Base-by-base conservation (phyloP, 2,113 vertebrate species). In the Leptodactylus fuscus region DNA sequence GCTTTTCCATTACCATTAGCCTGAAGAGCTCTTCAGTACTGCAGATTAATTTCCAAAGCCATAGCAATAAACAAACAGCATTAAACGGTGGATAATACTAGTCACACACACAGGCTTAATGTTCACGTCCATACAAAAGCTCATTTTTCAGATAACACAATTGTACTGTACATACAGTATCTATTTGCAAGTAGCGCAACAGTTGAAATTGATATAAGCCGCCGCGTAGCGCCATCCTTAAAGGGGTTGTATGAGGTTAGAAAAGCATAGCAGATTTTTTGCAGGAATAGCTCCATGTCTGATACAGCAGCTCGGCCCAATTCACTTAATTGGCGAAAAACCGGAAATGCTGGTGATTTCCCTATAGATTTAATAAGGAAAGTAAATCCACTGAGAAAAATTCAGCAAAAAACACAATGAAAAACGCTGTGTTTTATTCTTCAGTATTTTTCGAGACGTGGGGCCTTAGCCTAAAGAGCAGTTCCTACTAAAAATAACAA, bases 1-100 rank as follows among this genome's bases (percentile, higher is more conserved):
- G 77, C 36, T 80, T 80, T 80, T 62, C 53, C 77, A 80, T 80
- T 80, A 80, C 53, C 77, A 80, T 80, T 80, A 80, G 77, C n/a
- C 49, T 60, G 77, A 16, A 80, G 77, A 62, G 77, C 77, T 60
- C 53, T 60, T 41, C n/a, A 44, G 77, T 60, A 41, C 53, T 80
- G 53, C 77, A 80, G 77, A 80, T 80, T 80, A 80, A 80, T 80
- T 80, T 24, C 62, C 77, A 58, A 27, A 58, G 77, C 34, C 53
- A 58, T 18, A 15, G 53, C 15, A 44, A 62, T 80, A 80, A 80
- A 80, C 77, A 80, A 62, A 78, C 76, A 78, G 34, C 76, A 78
- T 58, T 78, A 32, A 78, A n/a, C 49, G 7, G 13, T 38, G 53
- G 38, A 80, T 41, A 60, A 60, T 60, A 53, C 77, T 27, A 32